A percentile compares a stretch with the other conserved stretches of the same genome.
These are phyloP conservation scores for Drosophila algonquin DNA, from an alignment of 2,888 invertebrate species.

Conservation along the genomic window DNA sequence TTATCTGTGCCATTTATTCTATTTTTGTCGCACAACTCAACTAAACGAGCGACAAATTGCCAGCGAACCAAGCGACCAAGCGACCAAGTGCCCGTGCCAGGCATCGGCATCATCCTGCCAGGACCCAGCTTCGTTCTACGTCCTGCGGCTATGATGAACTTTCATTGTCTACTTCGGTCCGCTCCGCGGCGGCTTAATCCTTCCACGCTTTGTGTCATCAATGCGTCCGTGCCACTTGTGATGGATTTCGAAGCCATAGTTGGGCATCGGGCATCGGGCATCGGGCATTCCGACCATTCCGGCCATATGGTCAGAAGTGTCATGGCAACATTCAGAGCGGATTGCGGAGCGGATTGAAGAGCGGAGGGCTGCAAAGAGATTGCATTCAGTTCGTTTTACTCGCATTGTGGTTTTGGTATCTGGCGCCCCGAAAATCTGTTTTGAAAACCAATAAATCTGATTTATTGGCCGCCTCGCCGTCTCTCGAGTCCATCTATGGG, in stretches of 20 bases:
- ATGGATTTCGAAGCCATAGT: conserved; percentile 69
- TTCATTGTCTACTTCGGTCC: conserved; percentile 66
- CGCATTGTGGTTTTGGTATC: conserved; percentile 61
- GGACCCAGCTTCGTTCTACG: conserved; percentile 25
- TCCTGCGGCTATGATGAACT: conserved; percentile 67
- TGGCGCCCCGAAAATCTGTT: conserved; percentile 69
- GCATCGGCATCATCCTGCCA: neutral
- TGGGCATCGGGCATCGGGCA: conserved; percentile 25
- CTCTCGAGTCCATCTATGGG: neutral
- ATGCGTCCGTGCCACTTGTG: conserved; percentile 58
- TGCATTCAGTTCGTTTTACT: conserved; percentile 59
- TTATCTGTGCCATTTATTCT: conserved; percentile 76
- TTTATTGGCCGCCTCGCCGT: conserved; percentile 67
- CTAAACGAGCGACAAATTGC: conserved; percentile 81
- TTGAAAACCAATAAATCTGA: conserved; percentile 80
- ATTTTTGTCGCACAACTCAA: conserved; percentile 77
- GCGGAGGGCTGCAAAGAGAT: conserved; percentile 10
- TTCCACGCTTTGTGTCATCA: conserved; percentile 77
- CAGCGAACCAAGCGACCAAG: conserved; percentile 30
- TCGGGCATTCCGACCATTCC: conserved; percentile 49
- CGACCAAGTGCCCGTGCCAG: conserved; percentile 20
- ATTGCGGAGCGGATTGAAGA: neutral
- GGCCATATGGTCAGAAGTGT: conserved; percentile 67
- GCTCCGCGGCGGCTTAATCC: conserved; percentile 64
- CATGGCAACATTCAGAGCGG: conserved; percentile 49